Evolutionary conservation across 2,113 vertebrate species (phyloP), one percentile per base, ranked within the genome.

Genomic region (Daboia siamensis): DNA sequence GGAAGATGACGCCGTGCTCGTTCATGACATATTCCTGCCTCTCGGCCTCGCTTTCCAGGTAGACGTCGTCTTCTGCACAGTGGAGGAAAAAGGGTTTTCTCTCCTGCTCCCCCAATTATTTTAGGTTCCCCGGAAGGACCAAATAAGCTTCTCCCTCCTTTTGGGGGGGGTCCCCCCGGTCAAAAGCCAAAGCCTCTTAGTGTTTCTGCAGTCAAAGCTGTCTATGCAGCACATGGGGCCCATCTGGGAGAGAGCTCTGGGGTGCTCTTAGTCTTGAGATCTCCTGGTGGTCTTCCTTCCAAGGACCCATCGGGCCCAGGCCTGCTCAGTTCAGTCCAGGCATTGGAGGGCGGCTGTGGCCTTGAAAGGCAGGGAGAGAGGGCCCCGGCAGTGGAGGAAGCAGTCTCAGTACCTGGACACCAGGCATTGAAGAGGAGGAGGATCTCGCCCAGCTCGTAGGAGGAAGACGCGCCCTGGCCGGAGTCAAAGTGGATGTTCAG

Each of bases 341-440:
- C 6, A 1, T 39, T 80, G 15, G n/a, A 74, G 69, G 69, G n/a
- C 2, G 7, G 33, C n/a, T 80, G 17, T 39, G 33, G 69, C 69
- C 33, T 80, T 80, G 69, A 74, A 33, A 61, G 24, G 24, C 20
- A 61, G 64, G 69, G n/a, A 6, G 69, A 17, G n/a, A 20, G 9
- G 9, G n/a, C 17, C 3, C 29, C 10, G 2, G 64, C 13, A 15
- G 13, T n/a, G 11, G 6, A 33, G 8, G 12, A 24, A 20, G 80
- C 2, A 21, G 17, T 9, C 9, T 13, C 1, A 3, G 95, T 95
- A 99, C 98, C 98, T 98, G 97, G 97, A 94, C 98, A 98, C 98
- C 98, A 99, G 0, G 98, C 98, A 90, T 99, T 99, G 56, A 98
- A 99, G 89, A 99, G 98, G 91, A 99, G 90, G 94, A 98, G 95